A percentile compares a stretch with the other conserved stretches of the same genome.
Conservation (phyloP, 2,888 invertebrate genomes). For the Diplolepis rosae region DNA sequence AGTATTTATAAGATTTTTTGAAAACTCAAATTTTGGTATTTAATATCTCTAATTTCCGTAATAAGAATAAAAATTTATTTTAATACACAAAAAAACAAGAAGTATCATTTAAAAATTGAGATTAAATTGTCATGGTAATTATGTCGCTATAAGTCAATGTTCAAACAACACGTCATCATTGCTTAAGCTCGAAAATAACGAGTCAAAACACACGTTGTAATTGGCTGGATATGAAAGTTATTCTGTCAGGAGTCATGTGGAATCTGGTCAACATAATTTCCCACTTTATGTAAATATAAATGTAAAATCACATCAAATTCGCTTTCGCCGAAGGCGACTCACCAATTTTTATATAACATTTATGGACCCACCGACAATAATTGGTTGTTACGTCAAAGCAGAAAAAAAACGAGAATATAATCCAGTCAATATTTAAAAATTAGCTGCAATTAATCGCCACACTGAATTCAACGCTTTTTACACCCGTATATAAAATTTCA, state of each 20-base stretch:
- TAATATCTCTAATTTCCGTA: too few relatives aligned
- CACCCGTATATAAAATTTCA: neutral
- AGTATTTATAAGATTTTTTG: too few relatives aligned
- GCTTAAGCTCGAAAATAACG: constrained; percentile 6
- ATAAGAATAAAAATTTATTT: too few relatives aligned
- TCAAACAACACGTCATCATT: neutral
- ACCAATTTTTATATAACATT: constrained; percentile 13
- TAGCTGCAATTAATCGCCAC: neutral
- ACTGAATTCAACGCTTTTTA: neutral
- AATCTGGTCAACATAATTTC: constrained; percentile 7
- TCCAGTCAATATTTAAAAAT: constrained; percentile 6
- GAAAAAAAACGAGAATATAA: neutral
- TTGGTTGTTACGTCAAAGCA: constrained; percentile 1
- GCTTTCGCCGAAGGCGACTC: neutral
- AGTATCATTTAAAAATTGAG: neutral
- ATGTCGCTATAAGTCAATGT: neutral
- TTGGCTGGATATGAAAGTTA: neutral
- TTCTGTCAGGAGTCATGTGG: neutral
- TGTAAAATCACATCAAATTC: neutral
- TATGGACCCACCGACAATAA: neutral
- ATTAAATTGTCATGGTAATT: neutral
- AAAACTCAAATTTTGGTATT: too few relatives aligned
- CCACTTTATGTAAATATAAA: constrained; percentile 16
- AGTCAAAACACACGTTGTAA: neutral
- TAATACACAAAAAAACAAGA: too few relatives aligned